A percentile compares a stretch with the other conserved stretches of the same genome.
Evolutionary conservation across 2,797 vertebrate genomes (phyloP).

Genomic region (Myotis findleyi): DNA sequence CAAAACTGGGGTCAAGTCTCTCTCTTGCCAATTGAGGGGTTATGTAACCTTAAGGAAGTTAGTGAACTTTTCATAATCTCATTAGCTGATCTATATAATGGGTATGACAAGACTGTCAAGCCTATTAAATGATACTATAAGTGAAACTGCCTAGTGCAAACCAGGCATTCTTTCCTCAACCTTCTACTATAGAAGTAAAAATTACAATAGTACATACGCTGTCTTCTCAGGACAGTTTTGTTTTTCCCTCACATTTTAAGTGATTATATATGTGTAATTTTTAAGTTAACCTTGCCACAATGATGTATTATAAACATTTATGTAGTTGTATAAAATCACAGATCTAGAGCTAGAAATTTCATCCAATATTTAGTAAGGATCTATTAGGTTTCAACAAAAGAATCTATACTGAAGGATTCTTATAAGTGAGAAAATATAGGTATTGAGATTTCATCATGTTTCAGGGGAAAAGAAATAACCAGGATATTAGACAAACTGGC

Average conservation of each 20-base stretch:
- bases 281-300: not conserved
- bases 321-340: not conserved
- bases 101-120: not conserved
- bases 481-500: not conserved
- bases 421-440: not conserved
- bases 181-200: not conserved
- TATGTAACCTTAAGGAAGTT: not conserved
- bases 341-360: not conserved
- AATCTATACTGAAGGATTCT: not conserved
- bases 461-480: not conserved
- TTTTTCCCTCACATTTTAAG: slow-evolving; percentile 11
- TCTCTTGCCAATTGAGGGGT: not conserved
- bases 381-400: not conserved
- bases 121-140: not conserved
- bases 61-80: not conserved
- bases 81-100: not conserved
- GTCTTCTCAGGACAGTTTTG: not conserved
- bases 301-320: not conserved
- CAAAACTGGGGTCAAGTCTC: not conserved
- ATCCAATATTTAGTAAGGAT: not conserved
- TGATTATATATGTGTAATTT: not conserved
- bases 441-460: not conserved
- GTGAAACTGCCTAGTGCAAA: not conserved
- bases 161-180: not conserved
- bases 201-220: not conserved